Conservation (phyloP, 2,888 invertebrate species). For the Perithous albicinctus region DNA sequence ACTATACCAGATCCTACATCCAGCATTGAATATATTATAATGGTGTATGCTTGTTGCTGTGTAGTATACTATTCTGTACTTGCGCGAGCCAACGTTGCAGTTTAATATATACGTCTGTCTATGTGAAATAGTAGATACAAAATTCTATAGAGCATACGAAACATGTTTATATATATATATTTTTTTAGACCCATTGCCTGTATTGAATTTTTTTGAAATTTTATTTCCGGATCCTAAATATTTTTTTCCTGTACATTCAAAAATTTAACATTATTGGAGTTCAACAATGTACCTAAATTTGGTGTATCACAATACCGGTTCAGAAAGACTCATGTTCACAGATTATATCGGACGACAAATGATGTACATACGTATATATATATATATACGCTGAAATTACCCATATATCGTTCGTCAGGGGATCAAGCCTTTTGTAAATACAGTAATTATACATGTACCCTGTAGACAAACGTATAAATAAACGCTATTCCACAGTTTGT, state of each 20-base stretch:
- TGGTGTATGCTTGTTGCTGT: not conserved
- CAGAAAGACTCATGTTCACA: not conserved
- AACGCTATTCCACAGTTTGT: constrained; percentile 3
- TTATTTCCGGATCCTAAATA: no score
- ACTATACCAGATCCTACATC: not conserved
- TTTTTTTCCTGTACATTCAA: no score
- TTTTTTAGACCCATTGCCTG: no score
- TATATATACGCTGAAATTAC: constrained; percentile 6
- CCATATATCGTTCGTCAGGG: constrained; percentile 23
- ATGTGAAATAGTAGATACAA: not conserved
- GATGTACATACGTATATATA: constrained; percentile 9
- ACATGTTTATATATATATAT: no score
- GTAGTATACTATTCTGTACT: constrained; percentile 4
- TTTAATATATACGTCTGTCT: not conserved
- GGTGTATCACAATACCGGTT: not conserved
- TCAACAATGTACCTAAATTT: not conserved
- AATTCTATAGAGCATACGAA: not conserved
- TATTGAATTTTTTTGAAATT: no score
- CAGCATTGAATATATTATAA: constrained; percentile 4
- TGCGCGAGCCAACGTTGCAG: not conserved
- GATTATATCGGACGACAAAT: not conserved
- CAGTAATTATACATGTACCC: constrained; percentile 1
- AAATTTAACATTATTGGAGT: constrained; percentile 32
- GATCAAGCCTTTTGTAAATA: constrained; percentile 20
- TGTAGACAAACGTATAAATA: constrained; percentile 22